Percentiles rank a stretch among this genome's conserved stretches.
These are phyloP conservation scores for Neopipo cinnamomea DNA, from an alignment of 2,113 vertebrate genomes.

Conservation along the genomic window DNA sequence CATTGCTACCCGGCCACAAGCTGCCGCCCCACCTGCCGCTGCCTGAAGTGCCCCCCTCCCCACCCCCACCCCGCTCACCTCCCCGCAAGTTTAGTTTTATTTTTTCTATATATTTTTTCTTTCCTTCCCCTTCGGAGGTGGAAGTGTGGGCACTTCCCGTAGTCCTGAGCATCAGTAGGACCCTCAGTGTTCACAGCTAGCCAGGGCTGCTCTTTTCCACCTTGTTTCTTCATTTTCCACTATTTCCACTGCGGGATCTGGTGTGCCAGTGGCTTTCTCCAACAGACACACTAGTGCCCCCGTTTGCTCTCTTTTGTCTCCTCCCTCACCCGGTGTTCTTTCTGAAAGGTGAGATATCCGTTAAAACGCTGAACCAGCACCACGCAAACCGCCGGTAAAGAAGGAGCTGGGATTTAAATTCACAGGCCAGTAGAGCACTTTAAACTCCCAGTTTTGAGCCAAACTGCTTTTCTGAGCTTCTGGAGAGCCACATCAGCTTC, in stretches of 20 bases:
- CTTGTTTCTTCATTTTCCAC: neutral
- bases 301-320: neutral
- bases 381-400: neutral
- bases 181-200: neutral
- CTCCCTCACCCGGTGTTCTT: neutral
- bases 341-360: neutral
- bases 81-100: rapidly evolving
- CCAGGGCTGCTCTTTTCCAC: neutral
- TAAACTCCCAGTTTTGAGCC: neutral
- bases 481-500: neutral
- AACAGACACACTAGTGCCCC: neutral
- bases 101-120: neutral
- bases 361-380: neutral
- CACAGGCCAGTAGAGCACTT: conserved; percentile 5
- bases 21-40: neutral
- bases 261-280: neutral
- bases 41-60: neutral
- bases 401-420: neutral
- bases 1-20: neutral
- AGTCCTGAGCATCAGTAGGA: rapidly evolving
- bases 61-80: no score
- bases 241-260: neutral
- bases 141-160: neutral
- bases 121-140: neutral
- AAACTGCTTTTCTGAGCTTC: neutral